Percentiles rank a stretch among this genome's conserved stretches.
Conservation (phyloP, 1,140 invertebrate genomes). For the Limonius californicus region DNA sequence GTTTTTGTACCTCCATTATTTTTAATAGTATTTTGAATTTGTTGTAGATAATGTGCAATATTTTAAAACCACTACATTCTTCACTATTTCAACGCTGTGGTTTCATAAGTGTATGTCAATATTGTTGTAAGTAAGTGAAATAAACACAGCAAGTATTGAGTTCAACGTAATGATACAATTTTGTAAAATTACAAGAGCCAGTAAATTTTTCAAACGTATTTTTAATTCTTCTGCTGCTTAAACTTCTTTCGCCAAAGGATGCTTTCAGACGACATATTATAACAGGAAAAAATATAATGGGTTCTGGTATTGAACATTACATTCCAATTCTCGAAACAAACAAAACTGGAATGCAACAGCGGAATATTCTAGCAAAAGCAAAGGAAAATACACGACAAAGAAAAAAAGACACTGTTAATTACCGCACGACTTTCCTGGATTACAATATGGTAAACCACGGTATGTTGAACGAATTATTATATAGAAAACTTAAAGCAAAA, state of each 20-base stretch:
- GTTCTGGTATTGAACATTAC: conserved; percentile 70
- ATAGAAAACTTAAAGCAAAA: conserved; percentile 54
- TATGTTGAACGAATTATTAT: conserved; percentile 56
- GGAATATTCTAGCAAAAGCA: conserved; percentile 49
- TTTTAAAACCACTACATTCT: too few species aligned
- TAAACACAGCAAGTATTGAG: conserved; percentile 33
- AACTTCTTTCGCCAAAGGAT: conserved; percentile 77
- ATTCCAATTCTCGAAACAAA: conserved; percentile 68
- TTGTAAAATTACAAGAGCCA: conserved; percentile 78
- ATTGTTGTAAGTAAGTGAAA: too few species aligned
- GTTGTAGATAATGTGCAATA: too few species aligned
- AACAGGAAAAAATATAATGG: conserved; percentile 61
- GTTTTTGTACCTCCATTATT: too few species aligned
- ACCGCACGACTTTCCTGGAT: conserved; percentile 68
- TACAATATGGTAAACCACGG: conserved; percentile 62
- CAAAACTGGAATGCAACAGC: conserved; percentile 60
- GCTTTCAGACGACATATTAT: conserved; percentile 75
- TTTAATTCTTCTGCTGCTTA: conserved; percentile 80
- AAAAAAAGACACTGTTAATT: conserved; percentile 65
- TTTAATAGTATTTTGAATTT: too few species aligned
- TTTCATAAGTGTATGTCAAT: too few species aligned
- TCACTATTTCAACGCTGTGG: too few species aligned
- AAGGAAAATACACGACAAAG: conserved; percentile 63
- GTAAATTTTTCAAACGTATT: conserved; percentile 72
- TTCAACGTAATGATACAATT: conserved; percentile 57